Base-by-base conservation (phyloP, 2,797 vertebrate species). In the Dendrocincla fuliginosa region DNA sequence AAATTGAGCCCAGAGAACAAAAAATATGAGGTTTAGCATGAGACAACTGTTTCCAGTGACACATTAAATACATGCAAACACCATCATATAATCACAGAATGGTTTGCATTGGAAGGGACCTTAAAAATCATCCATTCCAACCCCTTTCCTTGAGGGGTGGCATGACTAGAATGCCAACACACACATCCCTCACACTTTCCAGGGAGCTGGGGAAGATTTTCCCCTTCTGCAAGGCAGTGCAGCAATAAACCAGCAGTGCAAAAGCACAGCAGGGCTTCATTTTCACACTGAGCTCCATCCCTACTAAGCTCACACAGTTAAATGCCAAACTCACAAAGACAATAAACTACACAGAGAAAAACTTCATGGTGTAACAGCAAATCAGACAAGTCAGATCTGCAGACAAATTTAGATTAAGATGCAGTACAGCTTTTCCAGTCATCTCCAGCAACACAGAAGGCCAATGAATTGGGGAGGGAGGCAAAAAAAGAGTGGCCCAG, bases 381-480 rank as follows among this genome's bases (percentile, higher is more conserved):
- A 41, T 46, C 41, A 44, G 56, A 30, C 16, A n/a, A 37, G 57
- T 18, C 76, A 41, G 27, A 61, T 23, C 8, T 60, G 46, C 23
- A 55, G 30, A 42, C 4, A 7, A 27, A 18, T 37, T 59, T 3
- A 44, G n/a, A 61, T 46, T 35, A 73, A 59, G 63, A 24, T 6
- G 13, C n/a, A 76, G 42, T 5, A 9, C 39, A 44, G 19, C 39
- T 84, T 27, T 53, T 33, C 10, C 53, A 65, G 47, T 11, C 17
- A 13, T 4, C 56, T 56, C 52, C 56, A 37, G 33, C 4, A 55
- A 27, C 35, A 30, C 0, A 20, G 61, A 28, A 11, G 7, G 16
- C 13, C 27, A 37, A 30, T 1, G 22, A 63, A 25, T 0, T 16
- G 35, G 19, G 53, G 27, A 47, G 32, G 0, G 4, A 41, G 20